Evolutionary conservation across 2,888 invertebrate species (phyloP).

Genomic region (Sycophila texana): DNA sequence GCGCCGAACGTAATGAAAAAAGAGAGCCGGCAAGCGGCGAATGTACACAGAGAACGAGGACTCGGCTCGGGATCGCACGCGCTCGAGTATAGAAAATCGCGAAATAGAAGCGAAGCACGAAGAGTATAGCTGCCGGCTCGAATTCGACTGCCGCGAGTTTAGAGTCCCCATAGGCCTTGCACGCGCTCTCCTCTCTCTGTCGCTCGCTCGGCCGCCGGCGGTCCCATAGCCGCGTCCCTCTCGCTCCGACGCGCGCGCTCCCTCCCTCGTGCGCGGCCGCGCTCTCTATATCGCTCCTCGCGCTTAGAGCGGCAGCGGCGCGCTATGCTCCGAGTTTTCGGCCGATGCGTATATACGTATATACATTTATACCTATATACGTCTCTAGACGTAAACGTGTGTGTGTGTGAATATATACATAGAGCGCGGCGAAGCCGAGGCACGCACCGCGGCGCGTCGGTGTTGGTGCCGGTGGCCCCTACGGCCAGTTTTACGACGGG

Average conservation of each 20-base stretch:
- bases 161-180: slow-evolving; percentile 37
- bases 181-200: slow-evolving; percentile 55
- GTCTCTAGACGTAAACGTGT: background rate
- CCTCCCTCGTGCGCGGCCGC: slow-evolving; percentile 25
- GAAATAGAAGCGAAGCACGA: slow-evolving; percentile 56
- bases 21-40: too few relatives aligned
- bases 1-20: too few relatives aligned
- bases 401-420: too few relatives aligned
- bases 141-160: slow-evolving; percentile 41
- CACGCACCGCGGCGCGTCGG: too few relatives aligned
- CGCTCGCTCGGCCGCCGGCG: slow-evolving; percentile 41
- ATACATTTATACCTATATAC: background rate
- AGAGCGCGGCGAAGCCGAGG: too few relatives aligned
- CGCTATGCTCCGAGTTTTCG: slow-evolving; percentile 36
- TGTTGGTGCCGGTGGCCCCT: too few relatives aligned
- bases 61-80: slow-evolving; percentile 5
- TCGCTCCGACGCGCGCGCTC: slow-evolving; percentile 6
- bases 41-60: background rate
- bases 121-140: slow-evolving; percentile 43
- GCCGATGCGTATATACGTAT: slow-evolving; percentile 3
- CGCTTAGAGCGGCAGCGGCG: background rate
- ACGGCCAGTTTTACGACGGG: background rate
- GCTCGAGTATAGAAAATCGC: slow-evolving; percentile 46
- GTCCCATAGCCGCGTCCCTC: slow-evolving; percentile 30
- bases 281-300: slow-evolving; percentile 23